These are phyloP conservation scores for Ennomos quercinarius DNA, from an alignment of 2,888 invertebrate genomes.

Conservation along the genomic window DNA sequence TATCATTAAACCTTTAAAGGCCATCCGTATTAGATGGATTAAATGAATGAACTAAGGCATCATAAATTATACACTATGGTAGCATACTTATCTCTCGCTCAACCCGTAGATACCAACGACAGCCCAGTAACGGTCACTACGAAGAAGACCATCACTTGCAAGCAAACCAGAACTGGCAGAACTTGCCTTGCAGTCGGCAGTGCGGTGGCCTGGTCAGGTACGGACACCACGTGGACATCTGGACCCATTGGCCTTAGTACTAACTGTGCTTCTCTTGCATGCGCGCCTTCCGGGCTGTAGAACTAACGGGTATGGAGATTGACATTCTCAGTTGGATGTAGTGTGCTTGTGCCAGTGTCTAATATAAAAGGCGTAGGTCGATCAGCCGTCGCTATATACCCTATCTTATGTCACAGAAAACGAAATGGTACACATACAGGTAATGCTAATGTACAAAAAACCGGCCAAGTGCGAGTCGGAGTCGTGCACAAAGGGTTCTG, in stretches of 20 bases:
- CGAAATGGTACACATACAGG: no score
- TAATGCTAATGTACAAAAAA: no score
- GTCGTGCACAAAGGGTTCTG: no score
- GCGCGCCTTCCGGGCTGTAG: slow-evolving; percentile 59
- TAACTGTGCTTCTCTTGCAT: slow-evolving; percentile 57
- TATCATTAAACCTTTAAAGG: no score
- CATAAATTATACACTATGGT: no score
- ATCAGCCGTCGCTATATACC: no score
- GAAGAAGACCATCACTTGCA: slow-evolving; percentile 38
- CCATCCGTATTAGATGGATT: no score
- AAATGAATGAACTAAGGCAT: no score
- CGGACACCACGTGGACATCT: slow-evolving; percentile 55
- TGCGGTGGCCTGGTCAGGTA: slow-evolving; percentile 81
- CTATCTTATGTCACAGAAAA: no score
- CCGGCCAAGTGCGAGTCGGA: no score
- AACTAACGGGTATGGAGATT: slow-evolving; percentile 60
- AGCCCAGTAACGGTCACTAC: slow-evolving; percentile 28
- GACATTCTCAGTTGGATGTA: neutral
- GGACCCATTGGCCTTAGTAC: slow-evolving; percentile 68
- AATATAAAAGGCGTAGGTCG: no score
- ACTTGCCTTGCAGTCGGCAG: slow-evolving; percentile 71
- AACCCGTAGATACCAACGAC: slow-evolving; percentile 29
- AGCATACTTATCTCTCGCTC: neutral
- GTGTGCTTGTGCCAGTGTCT: no score
- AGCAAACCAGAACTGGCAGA: slow-evolving; percentile 64